Percentiles rank a stretch among this genome's conserved stretches.
Conservation (phyloP, 2,797 vertebrate species). For the Podarcis lilfordi region DNA sequence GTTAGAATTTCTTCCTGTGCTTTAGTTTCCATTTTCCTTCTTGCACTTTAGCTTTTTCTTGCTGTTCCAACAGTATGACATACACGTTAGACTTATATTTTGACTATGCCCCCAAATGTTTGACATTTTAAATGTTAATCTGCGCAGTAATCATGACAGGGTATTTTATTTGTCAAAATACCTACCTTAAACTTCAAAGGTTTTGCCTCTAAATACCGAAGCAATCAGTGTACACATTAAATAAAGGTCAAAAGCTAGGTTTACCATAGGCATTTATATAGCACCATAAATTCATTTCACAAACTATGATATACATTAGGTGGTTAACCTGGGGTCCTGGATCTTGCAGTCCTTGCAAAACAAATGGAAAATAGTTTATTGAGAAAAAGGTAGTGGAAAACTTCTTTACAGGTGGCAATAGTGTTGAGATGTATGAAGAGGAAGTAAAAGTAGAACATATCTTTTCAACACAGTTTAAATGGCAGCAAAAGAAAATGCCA, state of each 20-base stretch:
- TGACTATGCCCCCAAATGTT: not conserved
- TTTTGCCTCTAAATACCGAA: not conserved
- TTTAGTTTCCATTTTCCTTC: not conserved
- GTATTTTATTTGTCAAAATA: not conserved
- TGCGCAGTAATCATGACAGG: not conserved
- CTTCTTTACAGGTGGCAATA: not conserved
- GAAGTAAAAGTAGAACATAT: slow-evolving; percentile 10
- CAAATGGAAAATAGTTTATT: not conserved
- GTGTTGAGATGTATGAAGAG: not conserved
- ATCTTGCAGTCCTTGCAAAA: not conserved
- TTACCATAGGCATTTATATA: slow-evolving; percentile 2
- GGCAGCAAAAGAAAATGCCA: slow-evolving; percentile 4
- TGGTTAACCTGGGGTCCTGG: not conserved
- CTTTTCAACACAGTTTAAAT: not conserved
- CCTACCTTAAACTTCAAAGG: not conserved
- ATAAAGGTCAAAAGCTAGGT: not conserved
- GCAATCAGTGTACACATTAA: not conserved
- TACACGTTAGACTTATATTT: not conserved
- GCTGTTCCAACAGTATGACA: not conserved
- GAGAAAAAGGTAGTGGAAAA: not conserved
- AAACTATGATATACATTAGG: not conserved
- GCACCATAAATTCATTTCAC: slow-evolving; percentile 6
- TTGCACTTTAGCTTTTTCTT: not conserved
- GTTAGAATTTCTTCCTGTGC: not conserved
- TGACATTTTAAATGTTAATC: not conserved